These are phyloP conservation scores for Patagioenas fasciata DNA, from an alignment of 2,113 vertebrate species.

Conservation along the genomic window DNA sequence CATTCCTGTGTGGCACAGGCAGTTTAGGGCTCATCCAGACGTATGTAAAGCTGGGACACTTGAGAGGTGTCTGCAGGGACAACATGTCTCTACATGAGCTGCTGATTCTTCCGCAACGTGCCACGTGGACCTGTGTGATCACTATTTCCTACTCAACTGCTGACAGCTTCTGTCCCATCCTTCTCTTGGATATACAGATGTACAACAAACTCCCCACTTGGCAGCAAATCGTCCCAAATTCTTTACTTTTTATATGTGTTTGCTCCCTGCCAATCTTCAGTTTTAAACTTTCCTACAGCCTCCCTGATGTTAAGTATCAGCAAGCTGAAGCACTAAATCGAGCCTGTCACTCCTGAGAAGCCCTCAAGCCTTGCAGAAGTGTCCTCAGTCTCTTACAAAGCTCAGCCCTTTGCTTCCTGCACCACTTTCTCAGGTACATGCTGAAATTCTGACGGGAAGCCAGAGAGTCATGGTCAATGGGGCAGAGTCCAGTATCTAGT, in stretches of 20 bases:
- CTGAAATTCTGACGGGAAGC: not conserved
- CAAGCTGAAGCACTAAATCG: not conserved
- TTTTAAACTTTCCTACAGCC: not conserved
- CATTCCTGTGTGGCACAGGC: not conserved
- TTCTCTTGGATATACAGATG: not conserved
- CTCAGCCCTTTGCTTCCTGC: not conserved
- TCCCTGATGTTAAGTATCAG: not conserved
- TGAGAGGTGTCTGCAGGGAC: not conserved
- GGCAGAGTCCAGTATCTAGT: no score
- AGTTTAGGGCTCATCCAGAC: not conserved
- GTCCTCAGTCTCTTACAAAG: not conserved
- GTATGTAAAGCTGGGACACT: not conserved
- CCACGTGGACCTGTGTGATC: not conserved
- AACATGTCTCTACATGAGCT: not conserved
- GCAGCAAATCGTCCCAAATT: not conserved
- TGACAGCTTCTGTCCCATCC: not conserved
- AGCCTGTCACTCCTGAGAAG: not conserved
- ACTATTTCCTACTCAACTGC: not conserved
- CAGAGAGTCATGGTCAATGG: no score
- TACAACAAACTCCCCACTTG: not conserved
- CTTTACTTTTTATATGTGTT: not conserved
- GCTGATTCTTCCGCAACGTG: not conserved
- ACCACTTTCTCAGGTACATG: not conserved
- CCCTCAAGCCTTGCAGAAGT: not conserved
- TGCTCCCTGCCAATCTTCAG: not conserved